phyloP scores from a whole-genome alignment of 2,888 invertebrate genomes.

The Apodemia hepburni region DNA sequence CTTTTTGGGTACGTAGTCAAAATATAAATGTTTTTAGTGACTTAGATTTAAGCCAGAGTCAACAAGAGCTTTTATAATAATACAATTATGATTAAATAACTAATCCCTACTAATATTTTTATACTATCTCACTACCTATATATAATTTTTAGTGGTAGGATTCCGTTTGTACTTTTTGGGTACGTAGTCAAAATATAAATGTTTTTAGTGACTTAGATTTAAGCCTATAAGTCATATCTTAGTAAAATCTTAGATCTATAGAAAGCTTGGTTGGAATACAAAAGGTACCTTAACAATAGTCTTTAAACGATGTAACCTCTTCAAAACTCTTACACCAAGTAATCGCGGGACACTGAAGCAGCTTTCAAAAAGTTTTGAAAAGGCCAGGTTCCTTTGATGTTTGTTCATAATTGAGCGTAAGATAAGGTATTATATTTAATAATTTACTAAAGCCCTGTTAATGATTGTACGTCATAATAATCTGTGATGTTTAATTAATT shows the following conservation, averaged over 20 bases:
- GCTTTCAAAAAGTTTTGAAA: constrained; percentile 32
- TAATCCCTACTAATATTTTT: too few species aligned
- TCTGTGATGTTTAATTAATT: not conserved
- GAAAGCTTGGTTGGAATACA: constrained; percentile 14
- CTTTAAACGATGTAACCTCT: constrained; percentile 20
- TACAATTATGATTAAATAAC: too few species aligned
- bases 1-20: too few species aligned
- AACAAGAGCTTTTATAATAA: too few species aligned
- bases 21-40: too few species aligned
- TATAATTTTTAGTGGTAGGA: too few species aligned
- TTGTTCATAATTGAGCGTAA: constrained; percentile 27
- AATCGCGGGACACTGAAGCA: constrained; percentile 15
- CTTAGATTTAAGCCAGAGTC: too few species aligned
- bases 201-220: too few species aligned
- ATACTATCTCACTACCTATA: too few species aligned
- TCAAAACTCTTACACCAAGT: not conserved
- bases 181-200: too few species aligned
- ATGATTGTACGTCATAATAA: not conserved
- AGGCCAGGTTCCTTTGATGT: constrained; percentile 28
- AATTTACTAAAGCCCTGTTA: not conserved
- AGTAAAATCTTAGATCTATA: constrained; percentile 12
- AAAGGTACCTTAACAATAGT: constrained; percentile 18
- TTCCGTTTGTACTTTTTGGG: too few species aligned
- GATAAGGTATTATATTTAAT: constrained; percentile 16
- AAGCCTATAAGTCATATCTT: not conserved